Evolutionary conservation across 2,888 invertebrate genomes (phyloP).

Genomic region (Odiellus spinosus): DNA sequence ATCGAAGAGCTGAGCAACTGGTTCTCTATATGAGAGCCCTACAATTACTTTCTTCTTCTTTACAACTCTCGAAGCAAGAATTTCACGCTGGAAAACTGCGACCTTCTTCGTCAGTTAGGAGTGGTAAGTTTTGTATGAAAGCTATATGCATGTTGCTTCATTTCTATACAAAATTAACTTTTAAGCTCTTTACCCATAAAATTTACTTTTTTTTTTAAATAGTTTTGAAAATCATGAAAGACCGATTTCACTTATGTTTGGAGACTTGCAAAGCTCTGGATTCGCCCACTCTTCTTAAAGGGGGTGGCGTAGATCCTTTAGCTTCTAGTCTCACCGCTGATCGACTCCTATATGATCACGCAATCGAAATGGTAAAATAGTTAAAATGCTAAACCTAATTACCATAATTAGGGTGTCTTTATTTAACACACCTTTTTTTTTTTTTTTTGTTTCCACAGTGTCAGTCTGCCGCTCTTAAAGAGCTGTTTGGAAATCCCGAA

Average conservation of each 20-base stretch:
- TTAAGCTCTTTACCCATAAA: not conserved
- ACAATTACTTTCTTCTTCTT: conserved; percentile 85
- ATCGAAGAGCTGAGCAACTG: conserved; percentile 54
- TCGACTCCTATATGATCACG: conserved; percentile 90
- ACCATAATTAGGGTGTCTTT: not conserved
- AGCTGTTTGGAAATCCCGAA: conserved; percentile 81
- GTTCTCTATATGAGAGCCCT: conserved; percentile 76
- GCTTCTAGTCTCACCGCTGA: conserved; percentile 54
- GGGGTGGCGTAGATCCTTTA: conserved; percentile 44
- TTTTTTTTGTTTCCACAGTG: conserved; percentile 46
- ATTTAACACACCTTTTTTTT: not conserved
- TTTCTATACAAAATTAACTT: not conserved
- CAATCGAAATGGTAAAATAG: conserved; percentile 77
- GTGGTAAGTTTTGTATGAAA: conserved; percentile 10
- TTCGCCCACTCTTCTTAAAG: conserved; percentile 36
- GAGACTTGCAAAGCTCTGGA: conserved; percentile 76
- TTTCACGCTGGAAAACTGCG: conserved; percentile 66
- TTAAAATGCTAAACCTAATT: not conserved
- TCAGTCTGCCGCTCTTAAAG: conserved; percentile 92
- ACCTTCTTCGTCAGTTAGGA: conserved; percentile 46
- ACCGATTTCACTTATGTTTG: conserved; percentile 75
- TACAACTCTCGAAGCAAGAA: conserved; percentile 73
- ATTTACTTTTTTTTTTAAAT: conserved; percentile 3
- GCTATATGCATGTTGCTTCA: not conserved
- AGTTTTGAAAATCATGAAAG: conserved; percentile 80